A percentile compares a stretch with the other conserved stretches of the same genome.
Conservation (phyloP, 1,140 invertebrate genomes). For the Orius laevigatus region DNA sequence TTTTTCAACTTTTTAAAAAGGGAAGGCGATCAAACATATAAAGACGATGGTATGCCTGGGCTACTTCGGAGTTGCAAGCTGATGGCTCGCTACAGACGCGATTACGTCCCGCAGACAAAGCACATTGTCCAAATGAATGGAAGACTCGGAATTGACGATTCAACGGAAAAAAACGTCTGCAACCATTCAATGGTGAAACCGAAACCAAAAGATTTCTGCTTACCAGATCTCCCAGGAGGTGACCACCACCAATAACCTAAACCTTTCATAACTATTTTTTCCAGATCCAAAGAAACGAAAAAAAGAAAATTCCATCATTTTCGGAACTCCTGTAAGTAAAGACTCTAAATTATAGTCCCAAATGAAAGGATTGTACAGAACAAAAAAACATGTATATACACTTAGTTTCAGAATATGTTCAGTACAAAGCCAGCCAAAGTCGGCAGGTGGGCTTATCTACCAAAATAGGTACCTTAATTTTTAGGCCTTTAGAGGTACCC, state of each 20-base stretch:
- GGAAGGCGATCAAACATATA: background rate
- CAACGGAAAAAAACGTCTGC: constrained; percentile 7
- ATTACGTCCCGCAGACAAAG: constrained; percentile 3
- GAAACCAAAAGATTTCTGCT: constrained; percentile 28
- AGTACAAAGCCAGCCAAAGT: constrained; percentile 2
- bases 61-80: background rate
- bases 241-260: constrained; percentile 12
- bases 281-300: constrained; percentile 4
- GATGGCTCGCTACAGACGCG: constrained; percentile 2
- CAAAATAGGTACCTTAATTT: too few species aligned
- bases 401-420: background rate
- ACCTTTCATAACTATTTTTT: background rate
- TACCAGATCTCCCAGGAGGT: constrained; percentile 34
- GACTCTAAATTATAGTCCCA: background rate
- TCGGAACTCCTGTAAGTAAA: background rate
- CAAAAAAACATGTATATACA: background rate
- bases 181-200: constrained; percentile 17
- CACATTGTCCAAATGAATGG: constrained; percentile 9
- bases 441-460: background rate
- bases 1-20: too few species aligned
- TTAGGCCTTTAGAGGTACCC: too few species aligned
- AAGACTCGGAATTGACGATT: constrained; percentile 14
- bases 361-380: background rate
- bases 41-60: background rate
- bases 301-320: background rate